Evolutionary conservation across 2,113 vertebrate species (phyloP).

Genomic region (Xiphophorus couchianus): DNA sequence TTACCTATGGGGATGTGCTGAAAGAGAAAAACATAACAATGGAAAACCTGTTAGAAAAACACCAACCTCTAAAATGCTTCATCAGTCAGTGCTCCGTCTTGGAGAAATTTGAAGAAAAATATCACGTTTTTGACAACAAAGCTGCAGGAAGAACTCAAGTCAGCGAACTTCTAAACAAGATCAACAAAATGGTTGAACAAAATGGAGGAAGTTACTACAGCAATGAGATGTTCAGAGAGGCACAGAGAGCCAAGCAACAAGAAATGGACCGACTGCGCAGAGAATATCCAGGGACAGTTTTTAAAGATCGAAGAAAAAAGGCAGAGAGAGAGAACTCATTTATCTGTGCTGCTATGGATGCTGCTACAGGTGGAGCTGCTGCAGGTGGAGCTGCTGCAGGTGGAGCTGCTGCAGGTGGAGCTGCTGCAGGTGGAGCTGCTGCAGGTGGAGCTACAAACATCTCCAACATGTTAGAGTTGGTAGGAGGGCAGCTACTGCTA

Average conservation of each 20-base stretch:
- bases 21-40: accelerated
- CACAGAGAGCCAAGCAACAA: not conserved
- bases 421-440: no score
- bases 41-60: not conserved
- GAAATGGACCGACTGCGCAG: not conserved
- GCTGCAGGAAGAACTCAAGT: not conserved
- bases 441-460: no score
- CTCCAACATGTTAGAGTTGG: no score
- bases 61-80: not conserved
- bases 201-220: slow-evolving; percentile 1
- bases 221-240: not conserved
- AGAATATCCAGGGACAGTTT: not conserved
- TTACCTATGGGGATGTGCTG: slow-evolving; percentile 4
- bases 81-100: not conserved
- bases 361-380: not conserved
- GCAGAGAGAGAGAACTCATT: not conserved
- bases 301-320: not conserved
- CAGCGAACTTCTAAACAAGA: slow-evolving; percentile 5
- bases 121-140: slow-evolving; percentile 18
- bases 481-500: no score
- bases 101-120: not conserved
- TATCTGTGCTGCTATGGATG: not conserved
- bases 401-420: no score
- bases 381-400: no score
- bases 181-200: not conserved